Base-by-base conservation (phyloP, 2,113 vertebrate species). In the Leucosticte australis region DNA sequence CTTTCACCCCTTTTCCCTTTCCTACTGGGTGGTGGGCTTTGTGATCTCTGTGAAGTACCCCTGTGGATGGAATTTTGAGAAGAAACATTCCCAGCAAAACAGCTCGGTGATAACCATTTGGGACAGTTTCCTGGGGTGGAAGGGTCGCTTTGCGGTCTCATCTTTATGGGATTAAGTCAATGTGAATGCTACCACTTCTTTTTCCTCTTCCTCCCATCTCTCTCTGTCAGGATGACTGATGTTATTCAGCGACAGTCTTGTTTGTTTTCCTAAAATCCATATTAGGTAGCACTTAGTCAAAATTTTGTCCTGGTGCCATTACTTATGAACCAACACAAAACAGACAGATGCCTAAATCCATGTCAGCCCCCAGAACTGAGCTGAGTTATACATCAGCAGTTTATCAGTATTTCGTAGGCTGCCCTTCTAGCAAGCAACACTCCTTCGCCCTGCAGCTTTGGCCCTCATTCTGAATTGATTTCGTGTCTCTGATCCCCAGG, bases 161-260 rank as follows among this genome's bases (percentile, higher is more conserved):
- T 35, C 21, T 49, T 49, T 1, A 1, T 24, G 53, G 9, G 7
- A 37, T 63, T 42, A 14, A 46, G 26, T 26, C 46, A 62, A 21
- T 0, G 0, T 46, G 56, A 75, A 80, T 1, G 2, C n/a, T 30
- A 39, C 14, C 16, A 1, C 21, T 26, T 57, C 39, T 55, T 49
- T 47, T 33, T n/a, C 31, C 14, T 31, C 33, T 37, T 56, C 46
- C 26, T 31, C 27, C n/a, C 20, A 8, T 35, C 15, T 57, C 22
- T 30, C 16, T 50, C 28, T 64, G 53, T 55, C 59, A 73, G 44
- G 28, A 53, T 53, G 63, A 53, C 57, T 37, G n/a, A 59, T 35
- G 13, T 16, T 68, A 63, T 26, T 57, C 67, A 64, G 26, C 6
- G 4, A 41, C 15, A 11, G 21, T 17, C 22, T 62, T 67, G 62